These are phyloP conservation scores for Agrotis exclamationis DNA, from an alignment of 2,888 invertebrate species.

Conservation along the genomic window DNA sequence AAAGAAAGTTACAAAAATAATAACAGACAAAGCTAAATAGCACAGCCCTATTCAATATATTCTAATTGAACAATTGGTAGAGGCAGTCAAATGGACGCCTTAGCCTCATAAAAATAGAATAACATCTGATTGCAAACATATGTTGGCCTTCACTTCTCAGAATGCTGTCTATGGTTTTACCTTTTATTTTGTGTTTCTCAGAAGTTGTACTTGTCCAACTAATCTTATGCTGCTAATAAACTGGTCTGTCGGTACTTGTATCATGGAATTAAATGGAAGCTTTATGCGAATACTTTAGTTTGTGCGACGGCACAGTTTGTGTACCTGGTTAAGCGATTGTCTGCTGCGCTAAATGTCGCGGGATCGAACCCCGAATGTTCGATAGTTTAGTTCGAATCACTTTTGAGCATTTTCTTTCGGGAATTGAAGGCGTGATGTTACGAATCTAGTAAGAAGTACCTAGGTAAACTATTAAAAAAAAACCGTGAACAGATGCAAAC, in stretches of 20 bases:
- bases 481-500: not conserved
- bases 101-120: conserved; percentile 60
- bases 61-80: conserved; percentile 65
- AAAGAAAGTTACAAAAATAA: too few species aligned
- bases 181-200: conserved; percentile 35
- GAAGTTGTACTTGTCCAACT: conserved; percentile 15
- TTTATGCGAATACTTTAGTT: not conserved
- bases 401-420: not conserved
- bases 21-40: too few species aligned
- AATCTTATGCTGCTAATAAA: conserved; percentile 18
- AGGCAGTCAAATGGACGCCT: conserved; percentile 60
- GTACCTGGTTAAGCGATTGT: too few species aligned
- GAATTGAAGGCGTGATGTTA: not conserved
- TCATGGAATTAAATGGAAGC: not conserved
- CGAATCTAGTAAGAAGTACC: not conserved
- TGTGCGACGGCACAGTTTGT: too few species aligned
- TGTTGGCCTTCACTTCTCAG: conserved; percentile 46
- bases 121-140: conserved; percentile 39
- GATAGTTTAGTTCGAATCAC: too few species aligned
- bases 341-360: too few species aligned
- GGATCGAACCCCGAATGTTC: too few species aligned
- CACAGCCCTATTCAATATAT: conserved; percentile 54
- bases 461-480: not conserved
- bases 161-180: conserved; percentile 40
- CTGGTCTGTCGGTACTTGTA: conserved; percentile 12